Conservation (phyloP, 30 jellyfish, hydroid and myxozoan species). For the Nemopilema nomurai region DNA sequence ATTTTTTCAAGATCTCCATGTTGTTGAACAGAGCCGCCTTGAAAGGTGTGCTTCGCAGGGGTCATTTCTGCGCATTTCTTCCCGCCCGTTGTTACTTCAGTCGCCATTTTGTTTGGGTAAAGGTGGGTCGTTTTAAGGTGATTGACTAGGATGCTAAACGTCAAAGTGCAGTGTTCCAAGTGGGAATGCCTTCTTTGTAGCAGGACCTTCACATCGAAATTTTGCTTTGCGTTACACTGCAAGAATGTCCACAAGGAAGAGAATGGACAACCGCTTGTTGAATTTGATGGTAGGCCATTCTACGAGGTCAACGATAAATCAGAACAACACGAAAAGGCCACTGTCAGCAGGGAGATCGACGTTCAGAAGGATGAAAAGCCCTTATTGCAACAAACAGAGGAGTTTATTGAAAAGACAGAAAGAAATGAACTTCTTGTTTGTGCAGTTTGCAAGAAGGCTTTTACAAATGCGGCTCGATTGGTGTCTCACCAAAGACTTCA, state of each 20-base stretch:
- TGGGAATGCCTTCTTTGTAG: constrained; percentile 53
- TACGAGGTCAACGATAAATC: not conserved
- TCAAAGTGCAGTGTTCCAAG: constrained; percentile 38
- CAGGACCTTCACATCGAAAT: constrained; percentile 33
- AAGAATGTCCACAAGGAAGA: constrained; percentile 39
- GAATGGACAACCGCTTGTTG: not conserved
- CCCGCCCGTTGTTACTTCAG: not conserved
- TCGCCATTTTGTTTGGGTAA: constrained; percentile 33
- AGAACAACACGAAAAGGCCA: not conserved
- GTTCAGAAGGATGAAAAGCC: not conserved
- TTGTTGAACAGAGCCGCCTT: no score
- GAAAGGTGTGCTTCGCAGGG: not conserved
- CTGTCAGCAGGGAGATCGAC: not conserved
- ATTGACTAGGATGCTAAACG: constrained; percentile 31
- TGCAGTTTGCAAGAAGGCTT: constrained; percentile 34
- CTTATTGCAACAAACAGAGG: not conserved
- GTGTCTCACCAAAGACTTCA: constrained; percentile 25
- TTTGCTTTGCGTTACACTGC: constrained; percentile 41
- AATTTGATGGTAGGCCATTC: not conserved
- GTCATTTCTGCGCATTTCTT: not conserved
- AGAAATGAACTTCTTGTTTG: not conserved
- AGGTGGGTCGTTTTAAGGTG: constrained; percentile 46
- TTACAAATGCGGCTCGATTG: constrained; percentile 16
- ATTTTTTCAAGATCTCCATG: no score
- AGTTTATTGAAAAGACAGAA: not conserved